These are phyloP conservation scores for Microchrysa polita DNA, from an alignment of 2,888 invertebrate species.

Conservation along the genomic window DNA sequence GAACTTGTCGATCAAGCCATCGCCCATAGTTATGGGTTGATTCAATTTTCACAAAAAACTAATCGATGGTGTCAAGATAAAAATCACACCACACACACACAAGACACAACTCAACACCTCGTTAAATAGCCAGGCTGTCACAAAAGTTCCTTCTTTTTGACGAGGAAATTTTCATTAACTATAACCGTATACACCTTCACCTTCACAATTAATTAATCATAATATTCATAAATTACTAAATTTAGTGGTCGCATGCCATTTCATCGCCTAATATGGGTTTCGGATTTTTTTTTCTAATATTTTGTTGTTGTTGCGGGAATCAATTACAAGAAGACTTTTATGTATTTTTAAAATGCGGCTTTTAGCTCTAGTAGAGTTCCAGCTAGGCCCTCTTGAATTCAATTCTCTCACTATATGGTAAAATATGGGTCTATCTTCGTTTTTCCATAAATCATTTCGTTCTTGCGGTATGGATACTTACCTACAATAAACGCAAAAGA, in stretches of 20 bases:
- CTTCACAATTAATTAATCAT: constrained; percentile 27
- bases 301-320: background rate
- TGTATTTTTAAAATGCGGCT: no score
- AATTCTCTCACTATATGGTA: no score
- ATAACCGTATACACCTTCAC: constrained; percentile 8
- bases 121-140: background rate
- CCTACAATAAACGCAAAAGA: constrained; percentile 14
- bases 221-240: no score
- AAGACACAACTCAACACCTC: no score
- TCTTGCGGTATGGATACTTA: background rate
- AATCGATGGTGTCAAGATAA: constrained; percentile 1
- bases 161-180: background rate
- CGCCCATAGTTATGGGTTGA: no score
- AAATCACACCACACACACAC: no score
- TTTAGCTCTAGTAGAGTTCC: constrained; percentile 30
- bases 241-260: constrained; percentile 43
- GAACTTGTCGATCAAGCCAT: background rate
- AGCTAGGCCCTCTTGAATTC: constrained; percentile 2
- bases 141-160: background rate
- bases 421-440: constrained; percentile 1
- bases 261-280: constrained; percentile 40
- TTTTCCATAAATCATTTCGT: constrained; percentile 40
- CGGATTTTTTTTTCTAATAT: constrained; percentile 19
- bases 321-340: no score
- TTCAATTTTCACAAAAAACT: no score